Evolutionary conservation across 2,888 invertebrate species (phyloP).

Genomic region (Lydus trimaculatus): DNA sequence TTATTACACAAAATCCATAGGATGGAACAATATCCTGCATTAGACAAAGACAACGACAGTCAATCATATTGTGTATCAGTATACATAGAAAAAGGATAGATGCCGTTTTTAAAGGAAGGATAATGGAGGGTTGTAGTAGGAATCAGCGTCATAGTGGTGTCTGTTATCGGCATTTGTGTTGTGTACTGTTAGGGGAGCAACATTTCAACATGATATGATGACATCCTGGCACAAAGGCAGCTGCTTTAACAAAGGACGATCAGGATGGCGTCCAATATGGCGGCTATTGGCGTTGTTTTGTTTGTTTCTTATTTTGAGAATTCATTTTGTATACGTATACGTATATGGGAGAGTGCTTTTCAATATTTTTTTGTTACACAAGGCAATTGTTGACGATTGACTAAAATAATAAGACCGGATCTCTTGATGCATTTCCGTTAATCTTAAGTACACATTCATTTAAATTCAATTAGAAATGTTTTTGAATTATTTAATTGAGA

Average conservation of each 20-base stretch:
- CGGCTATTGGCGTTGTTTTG: slow-evolving; percentile 51
- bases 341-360: too few relatives aligned
- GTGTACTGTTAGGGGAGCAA: slow-evolving; percentile 21
- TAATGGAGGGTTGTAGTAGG: background rate
- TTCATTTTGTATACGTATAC: too few relatives aligned
- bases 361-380: background rate
- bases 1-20: slow-evolving; percentile 1
- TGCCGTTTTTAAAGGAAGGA: background rate
- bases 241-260: slow-evolving; percentile 47
- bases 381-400: background rate
- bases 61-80: too few relatives aligned
- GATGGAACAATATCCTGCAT: background rate
- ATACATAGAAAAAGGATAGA: background rate
- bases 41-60: background rate
- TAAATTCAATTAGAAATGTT: background rate
- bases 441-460: background rate
- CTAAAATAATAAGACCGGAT: background rate
- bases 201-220: slow-evolving; percentile 41
- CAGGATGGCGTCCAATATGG: slow-evolving; percentile 59
- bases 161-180: slow-evolving; percentile 28
- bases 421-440: slow-evolving; percentile 6
- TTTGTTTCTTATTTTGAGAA: background rate
- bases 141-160: too few relatives aligned
- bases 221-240: slow-evolving; percentile 44
- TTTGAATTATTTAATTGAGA: background rate